Conservation (phyloP, 2,888 invertebrate genomes). For the Patella depressa region DNA sequence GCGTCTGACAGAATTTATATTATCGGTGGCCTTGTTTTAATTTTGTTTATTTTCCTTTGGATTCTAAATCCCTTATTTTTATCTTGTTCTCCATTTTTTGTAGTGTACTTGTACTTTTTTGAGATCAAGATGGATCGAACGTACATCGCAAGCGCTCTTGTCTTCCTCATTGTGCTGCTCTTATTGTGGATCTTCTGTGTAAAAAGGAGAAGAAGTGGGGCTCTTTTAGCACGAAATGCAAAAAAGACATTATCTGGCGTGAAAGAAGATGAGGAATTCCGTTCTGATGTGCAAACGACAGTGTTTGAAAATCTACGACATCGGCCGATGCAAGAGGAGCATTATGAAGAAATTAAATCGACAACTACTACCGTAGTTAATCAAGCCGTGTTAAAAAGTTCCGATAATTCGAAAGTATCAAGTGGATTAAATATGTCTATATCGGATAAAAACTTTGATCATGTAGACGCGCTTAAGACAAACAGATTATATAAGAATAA, state of each 20-base stretch:
- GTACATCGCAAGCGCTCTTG: neutral
- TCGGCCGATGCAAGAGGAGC: neutral
- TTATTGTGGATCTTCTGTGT: neutral
- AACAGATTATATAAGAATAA: neutral
- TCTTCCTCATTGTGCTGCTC: neutral
- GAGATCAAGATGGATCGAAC: neutral
- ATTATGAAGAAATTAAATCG: neutral
- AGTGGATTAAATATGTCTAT: neutral
- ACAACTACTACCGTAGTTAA: neutral
- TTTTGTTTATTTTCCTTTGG: neutral
- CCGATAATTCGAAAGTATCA: neutral
- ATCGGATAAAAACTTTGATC: neutral
- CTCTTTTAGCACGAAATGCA: neutral
- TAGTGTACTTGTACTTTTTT: constrained; percentile 7
- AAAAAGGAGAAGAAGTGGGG: neutral
- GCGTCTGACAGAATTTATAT: neutral
- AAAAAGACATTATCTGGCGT: neutral
- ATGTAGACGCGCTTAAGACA: neutral
- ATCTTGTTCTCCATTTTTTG: constrained; percentile 9
- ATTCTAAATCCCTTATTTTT: neutral
- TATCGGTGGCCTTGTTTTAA: neutral
- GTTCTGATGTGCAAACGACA: neutral
- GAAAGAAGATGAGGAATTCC: neutral
- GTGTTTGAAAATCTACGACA: neutral
- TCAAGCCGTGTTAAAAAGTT: neutral